Evolutionary conservation across 2,797 vertebrate species (phyloP).

Genomic region (Galago senegalensis): DNA sequence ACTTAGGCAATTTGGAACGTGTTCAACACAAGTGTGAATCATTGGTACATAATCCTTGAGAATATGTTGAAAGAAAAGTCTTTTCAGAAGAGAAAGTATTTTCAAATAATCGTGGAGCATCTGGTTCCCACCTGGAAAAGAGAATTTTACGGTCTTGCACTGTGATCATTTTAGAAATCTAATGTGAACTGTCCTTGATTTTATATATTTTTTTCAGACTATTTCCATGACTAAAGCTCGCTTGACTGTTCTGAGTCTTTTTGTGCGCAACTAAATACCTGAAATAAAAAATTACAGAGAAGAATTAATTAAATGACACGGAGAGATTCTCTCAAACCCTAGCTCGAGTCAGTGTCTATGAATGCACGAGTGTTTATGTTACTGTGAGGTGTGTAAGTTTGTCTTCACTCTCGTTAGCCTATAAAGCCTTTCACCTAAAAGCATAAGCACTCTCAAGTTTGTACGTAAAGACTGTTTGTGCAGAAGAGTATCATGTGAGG

Average conservation of each 20-base stretch:
- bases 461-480: neutral
- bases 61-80: conserved; percentile 66
- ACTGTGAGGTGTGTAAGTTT: neutral
- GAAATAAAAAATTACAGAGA: neutral
- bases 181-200: conserved; percentile 22
- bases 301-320: neutral
- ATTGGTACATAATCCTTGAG: conserved; percentile 30
- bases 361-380: neutral
- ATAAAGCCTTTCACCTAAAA: neutral
- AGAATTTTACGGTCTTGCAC: conserved; percentile 46
- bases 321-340: neutral
- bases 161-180: conserved; percentile 47
- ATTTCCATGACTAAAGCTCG: conserved; percentile 20
- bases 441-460: neutral
- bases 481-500: neutral
- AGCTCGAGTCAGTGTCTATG: neutral
- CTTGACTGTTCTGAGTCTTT: neutral
- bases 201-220: conserved; percentile 47
- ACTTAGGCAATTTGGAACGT: conserved; percentile 69
- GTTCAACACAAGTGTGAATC: conserved; percentile 69
- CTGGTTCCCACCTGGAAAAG: conserved; percentile 76
- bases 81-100: conserved; percentile 63
- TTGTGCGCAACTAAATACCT: neutral
- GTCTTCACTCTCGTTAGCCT: neutral
- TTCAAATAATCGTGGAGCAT: conserved; percentile 65